Conservation (phyloP, 2,797 vertebrate genomes). For the Petrocephalus schoutedeni region DNA sequence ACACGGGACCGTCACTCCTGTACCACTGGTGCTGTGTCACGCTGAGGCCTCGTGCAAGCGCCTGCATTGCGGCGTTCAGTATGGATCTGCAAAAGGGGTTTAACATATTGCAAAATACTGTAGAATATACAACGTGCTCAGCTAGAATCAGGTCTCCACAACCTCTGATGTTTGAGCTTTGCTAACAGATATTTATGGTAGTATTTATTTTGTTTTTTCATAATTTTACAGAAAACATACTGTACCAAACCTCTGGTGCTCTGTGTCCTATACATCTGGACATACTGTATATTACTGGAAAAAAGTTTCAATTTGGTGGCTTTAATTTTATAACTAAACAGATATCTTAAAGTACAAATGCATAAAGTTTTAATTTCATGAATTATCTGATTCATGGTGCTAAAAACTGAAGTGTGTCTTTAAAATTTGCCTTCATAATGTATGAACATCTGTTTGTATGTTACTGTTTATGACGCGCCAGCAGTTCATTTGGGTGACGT, state of each 20-base stretch:
- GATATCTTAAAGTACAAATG: slow-evolving; percentile 45
- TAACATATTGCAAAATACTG: slow-evolving; percentile 25
- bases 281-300: slow-evolving; percentile 72
- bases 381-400: slow-evolving; percentile 80
- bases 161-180: slow-evolving; percentile 59
- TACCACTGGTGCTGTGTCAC: slow-evolving; percentile 56
- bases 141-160: slow-evolving; percentile 50
- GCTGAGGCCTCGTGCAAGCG: slow-evolving; percentile 47
- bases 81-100: slow-evolving; percentile 54
- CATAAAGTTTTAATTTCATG: slow-evolving; percentile 80
- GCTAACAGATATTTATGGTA: slow-evolving; percentile 59
- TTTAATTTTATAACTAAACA: slow-evolving; percentile 52
- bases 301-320: slow-evolving; percentile 56
- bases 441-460: slow-evolving; percentile 53
- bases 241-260: slow-evolving; percentile 82
- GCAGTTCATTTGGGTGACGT: slow-evolving; percentile 52
- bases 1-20: slow-evolving; percentile 22
- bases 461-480: slow-evolving; percentile 43
- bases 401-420: slow-evolving; percentile 73
- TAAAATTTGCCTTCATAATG: slow-evolving; percentile 66
- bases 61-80: slow-evolving; percentile 56
- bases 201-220: slow-evolving; percentile 63
- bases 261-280: slow-evolving; percentile 63
- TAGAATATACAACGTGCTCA: slow-evolving; percentile 41
- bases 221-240: slow-evolving; percentile 58